Base-by-base conservation (phyloP, 2,888 invertebrate species). In the Calameuta pallipes region DNA sequence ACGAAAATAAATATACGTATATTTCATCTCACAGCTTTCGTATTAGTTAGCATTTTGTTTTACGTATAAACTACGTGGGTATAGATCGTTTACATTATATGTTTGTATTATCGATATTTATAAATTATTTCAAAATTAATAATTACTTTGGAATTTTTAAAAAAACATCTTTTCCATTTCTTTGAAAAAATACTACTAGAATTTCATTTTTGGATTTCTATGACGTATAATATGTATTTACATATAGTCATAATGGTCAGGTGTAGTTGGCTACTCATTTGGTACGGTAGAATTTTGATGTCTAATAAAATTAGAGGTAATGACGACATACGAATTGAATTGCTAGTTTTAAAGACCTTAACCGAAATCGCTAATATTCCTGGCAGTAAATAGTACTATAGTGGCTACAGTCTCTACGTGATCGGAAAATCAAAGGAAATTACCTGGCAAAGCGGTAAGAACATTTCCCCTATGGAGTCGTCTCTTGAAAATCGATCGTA, bases 401-500 rank as follows among this genome's bases (percentile, higher is more conserved):
- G 41, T 23, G 23, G 2, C 23, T 23, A 56, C 23, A 56, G 41
- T 56, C 41, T 56, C 6, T 56, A 56, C 41, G 41, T 56, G 41
- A 56, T 56, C 41, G 41, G 41, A 6, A 23, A 69, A 78, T 76
- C 34, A 78, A 30, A 68, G 37, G 76, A 75, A 85, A 89, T 93
- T 93, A 97, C 97, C 95, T 97, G 97, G 91, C 97, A 97, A 11
- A 98, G 93, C 11, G 98, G 98, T 87, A 98, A 93, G 92, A 97
- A 98, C 83, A 98, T 97, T 92, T 98, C 98, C 4, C 98, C 98
- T 88, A 98, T 98, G 75, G 98, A 97, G 91, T 98, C 98, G 91
- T 98, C 98, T 87, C 98, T 94, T 75, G 98, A 98, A 92, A 98
- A 98, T 87, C 98, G 95, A 92, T 98, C 98, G 92, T 98, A 98